These are phyloP conservation scores for Piaya cayana DNA, from an alignment of 2,113 vertebrate genomes.

Conservation along the genomic window DNA sequence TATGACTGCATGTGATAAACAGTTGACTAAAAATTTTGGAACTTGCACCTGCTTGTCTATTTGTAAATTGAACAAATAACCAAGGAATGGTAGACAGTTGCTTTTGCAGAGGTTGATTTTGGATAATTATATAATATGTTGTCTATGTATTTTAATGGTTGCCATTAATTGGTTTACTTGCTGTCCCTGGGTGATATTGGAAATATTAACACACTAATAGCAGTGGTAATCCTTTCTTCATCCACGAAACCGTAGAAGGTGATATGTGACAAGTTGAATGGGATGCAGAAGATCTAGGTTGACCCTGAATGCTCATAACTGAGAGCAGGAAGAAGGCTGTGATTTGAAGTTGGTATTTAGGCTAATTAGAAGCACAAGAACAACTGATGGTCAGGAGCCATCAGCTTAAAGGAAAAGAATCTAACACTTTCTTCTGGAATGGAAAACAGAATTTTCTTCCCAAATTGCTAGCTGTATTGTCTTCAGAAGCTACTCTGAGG, in stretches of 20 bases:
- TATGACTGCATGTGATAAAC: neutral
- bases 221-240: neutral
- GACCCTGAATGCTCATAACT: neutral
- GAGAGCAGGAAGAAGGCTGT: neutral
- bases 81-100: neutral
- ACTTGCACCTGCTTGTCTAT: neutral
- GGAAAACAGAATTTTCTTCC: neutral
- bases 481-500: neutral
- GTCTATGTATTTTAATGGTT: slow-evolving; percentile 22
- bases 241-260: neutral
- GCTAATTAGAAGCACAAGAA: neutral
- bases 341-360: neutral
- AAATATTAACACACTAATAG: neutral
- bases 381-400: neutral
- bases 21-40: neutral
- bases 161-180: neutral
- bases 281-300: neutral
- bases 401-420: neutral
- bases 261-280: neutral
- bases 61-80: neutral
- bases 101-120: neutral
- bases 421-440: neutral
- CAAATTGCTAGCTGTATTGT: neutral
- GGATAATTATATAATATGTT: neutral
- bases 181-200: neutral